Base-by-base conservation (phyloP, 2,113 vertebrate genomes). In the Pycnonotus jocosus region DNA sequence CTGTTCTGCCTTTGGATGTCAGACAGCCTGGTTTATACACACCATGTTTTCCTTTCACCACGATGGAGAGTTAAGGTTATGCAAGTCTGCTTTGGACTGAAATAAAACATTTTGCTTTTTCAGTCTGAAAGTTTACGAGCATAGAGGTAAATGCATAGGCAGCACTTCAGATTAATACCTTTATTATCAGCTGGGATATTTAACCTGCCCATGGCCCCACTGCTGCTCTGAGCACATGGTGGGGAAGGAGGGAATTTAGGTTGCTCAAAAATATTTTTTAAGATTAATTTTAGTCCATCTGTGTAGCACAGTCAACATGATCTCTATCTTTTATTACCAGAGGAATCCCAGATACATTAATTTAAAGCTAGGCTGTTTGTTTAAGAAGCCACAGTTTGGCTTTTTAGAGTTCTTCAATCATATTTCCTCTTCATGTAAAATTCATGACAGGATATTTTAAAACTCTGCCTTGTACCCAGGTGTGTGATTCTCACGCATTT, bases 71-170 rank as follows among this genome's bases (percentile, higher is more conserved):
- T 33, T 76, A 64, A 51, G 33, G 65, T 81, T 92, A 27, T 66
- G 70, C n/a, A 78, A 78, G 57, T 60, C 81, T 91, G 38, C 79
- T 89, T 86, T 88, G 74, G 66, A 81, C 77, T 83, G 8, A 89
- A 93, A 91, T 56, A 48, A 77, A 94, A 81, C 53, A 81, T 71
- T 92, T 94, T 80, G 35, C 69, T 89, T 94, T 74, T 90, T 71
- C 60, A 92, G 69, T 35, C 69, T 87, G 70, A 27, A 15, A 76
- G 72, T 72, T 95, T 57, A 66, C 8, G 42, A 60, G 37, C 51
- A 37, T 38, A 84, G 81, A 56, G 40, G 47, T 88, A 86, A 93
- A 92, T 47, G 65, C 82, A 91, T 1, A 45, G 82, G 79, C 78
- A 72, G 64, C 50, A 31, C 5, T 92, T 87, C 38, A 93, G 60